Base-by-base conservation (phyloP, 2,797 vertebrate species). In the Paguma larvata region DNA sequence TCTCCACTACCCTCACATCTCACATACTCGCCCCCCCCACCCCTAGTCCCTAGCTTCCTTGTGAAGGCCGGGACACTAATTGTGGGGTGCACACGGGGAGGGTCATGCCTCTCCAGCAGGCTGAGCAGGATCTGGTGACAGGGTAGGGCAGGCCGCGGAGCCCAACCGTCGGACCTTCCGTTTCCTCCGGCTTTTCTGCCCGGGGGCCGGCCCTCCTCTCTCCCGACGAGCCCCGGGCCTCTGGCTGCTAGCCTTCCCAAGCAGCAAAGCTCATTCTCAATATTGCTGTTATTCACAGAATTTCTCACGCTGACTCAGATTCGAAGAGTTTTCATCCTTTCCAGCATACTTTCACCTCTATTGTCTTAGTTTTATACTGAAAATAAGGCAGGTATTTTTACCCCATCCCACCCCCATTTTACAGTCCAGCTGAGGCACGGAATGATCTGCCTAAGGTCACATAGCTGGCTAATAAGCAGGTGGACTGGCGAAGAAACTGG, bases 391-490 rank as follows among this genome's bases (percentile, higher is more conserved):
- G 67, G 23, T 56, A 18, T 65, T 90, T 88, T 94, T 85, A 30
- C 34, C 30, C 67, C 8, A 59, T 21, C 38, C 7, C 11, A 8
- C 41, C 27, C 44, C 73, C 14, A 46, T 75, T 90, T 92, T 67
- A 72, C 21, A 59, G 59, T 72, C 82, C 72, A 21, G 70, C 65
- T 34, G 63, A 95, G 65, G 87, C 63, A 67, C 30, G 56, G 44
- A 59, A 56, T 86, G 48, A 80, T 72, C 84, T 73, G 73, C 91
- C 78, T 88, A 63, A 62, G 70, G 84, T 59, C 51, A 87, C 80
- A 19, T 41, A 75, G 80, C 65, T 78, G 75, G 70, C 94, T 92
- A 92, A n/a, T 96, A 78, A 44, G 21, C n/a, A 95, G 65, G 86
- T 46, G 44, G 63, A 21, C 18, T 15, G 18, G 16, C 5, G 16